phyloP scores from a whole-genome alignment of 2,888 invertebrate genomes.

The Graphium colonna region DNA sequence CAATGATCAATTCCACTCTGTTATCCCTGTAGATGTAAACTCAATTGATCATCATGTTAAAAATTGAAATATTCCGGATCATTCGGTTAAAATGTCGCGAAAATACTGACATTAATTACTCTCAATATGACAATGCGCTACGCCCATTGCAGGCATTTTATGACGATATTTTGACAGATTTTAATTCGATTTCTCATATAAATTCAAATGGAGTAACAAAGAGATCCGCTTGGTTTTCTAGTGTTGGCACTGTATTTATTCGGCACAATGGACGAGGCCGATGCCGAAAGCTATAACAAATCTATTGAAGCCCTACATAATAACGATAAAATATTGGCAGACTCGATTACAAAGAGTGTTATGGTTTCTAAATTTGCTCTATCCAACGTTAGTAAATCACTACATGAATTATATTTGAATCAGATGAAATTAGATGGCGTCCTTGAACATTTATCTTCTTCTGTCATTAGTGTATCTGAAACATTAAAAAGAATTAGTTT shows the following conservation, averaged over 20 bases:
- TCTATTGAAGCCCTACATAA: not conserved
- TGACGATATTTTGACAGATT: not conserved
- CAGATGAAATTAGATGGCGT: not conserved
- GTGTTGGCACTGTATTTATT: constrained; percentile 1
- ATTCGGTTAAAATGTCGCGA: not conserved
- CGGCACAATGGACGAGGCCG: constrained; percentile 1
- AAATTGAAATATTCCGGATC: no score
- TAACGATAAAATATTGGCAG: not conserved
- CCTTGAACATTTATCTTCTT: not conserved
- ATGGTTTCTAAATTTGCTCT: not conserved
- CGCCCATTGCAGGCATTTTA: not conserved
- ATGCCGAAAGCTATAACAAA: not conserved
- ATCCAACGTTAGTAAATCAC: not conserved
- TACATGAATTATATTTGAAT: not conserved
- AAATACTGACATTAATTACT: not conserved
- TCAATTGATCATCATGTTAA: not conserved
- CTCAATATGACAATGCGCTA: constrained; percentile 3
- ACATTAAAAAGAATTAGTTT: not conserved
- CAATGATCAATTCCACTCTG: constrained; percentile 7
- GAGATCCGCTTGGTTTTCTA: constrained; percentile 2
- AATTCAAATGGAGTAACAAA: not conserved
- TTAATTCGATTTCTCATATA: not conserved
- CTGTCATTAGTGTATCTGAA: not conserved
- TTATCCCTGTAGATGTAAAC: constrained; percentile 1
- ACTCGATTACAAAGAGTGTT: not conserved